phyloP scores from a whole-genome alignment of 2,888 invertebrate species.

The Drosophila prostipennis region DNA sequence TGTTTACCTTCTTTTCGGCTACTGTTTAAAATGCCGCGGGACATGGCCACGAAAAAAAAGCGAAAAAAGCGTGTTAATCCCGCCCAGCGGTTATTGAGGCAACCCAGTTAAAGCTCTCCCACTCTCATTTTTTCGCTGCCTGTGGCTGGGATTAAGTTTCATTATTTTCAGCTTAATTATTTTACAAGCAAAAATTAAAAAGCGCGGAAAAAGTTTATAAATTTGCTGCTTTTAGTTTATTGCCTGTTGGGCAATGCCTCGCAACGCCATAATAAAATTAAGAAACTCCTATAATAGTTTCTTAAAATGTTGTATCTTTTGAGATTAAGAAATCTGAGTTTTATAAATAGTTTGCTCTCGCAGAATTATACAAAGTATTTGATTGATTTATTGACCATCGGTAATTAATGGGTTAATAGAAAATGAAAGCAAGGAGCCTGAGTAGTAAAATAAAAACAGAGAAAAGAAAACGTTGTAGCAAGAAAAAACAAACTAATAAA shows the following conservation, averaged over 20 bases:
- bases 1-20: conserved; percentile 31
- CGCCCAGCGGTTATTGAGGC: conserved; percentile 69
- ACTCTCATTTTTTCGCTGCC: conserved; percentile 30
- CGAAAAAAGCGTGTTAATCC: conserved; percentile 63
- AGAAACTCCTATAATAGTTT: not conserved
- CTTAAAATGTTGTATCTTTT: not conserved
- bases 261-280: conserved; percentile 10
- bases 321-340: not conserved
- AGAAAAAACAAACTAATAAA: not conserved
- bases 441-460: not conserved
- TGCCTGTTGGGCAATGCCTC: conserved; percentile 50
- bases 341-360: not conserved
- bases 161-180: conserved; percentile 75
- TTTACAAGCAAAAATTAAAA: conserved; percentile 60
- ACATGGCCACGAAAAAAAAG: conserved; percentile 2
- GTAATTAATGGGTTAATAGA: not conserved
- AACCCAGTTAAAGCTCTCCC: conserved; percentile 62
- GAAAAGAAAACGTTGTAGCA: not conserved
- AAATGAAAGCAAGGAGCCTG: not conserved
- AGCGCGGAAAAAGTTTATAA: conserved; percentile 35
- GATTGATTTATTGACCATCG: not conserved
- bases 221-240: conserved; percentile 25
- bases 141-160: conserved; percentile 63
- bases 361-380: not conserved
- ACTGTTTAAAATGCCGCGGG: conserved; percentile 39